A percentile compares a stretch with the other conserved stretches of the same genome.
Evolutionary conservation across 2,113 vertebrate genomes (phyloP).

Genomic region (Merops nubicus): DNA sequence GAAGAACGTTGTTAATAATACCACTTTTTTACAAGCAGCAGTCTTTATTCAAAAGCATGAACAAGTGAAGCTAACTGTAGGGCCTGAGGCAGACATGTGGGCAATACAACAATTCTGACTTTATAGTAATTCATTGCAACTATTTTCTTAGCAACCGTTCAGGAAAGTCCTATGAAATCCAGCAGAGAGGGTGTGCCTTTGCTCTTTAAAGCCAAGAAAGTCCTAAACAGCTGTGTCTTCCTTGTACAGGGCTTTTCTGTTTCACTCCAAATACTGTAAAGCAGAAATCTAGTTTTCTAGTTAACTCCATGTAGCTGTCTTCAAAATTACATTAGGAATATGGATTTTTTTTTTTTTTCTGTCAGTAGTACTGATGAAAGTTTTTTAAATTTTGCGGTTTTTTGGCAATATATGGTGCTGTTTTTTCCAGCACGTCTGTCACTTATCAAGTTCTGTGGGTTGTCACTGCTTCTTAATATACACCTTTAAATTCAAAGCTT

Average conservation of each 20-base stretch:
- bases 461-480: not conserved
- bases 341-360: not conserved
- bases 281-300: not conserved
- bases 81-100: not conserved
- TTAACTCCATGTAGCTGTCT: not conserved
- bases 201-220: not conserved
- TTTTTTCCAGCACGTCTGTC: not conserved
- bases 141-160: not conserved
- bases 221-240: not conserved
- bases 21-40: not conserved
- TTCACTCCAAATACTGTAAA: not conserved
- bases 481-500: not conserved
- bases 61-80: not conserved
- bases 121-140: not conserved
- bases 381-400: not conserved
- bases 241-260: not conserved
- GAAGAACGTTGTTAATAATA: not conserved
- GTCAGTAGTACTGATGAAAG: not conserved
- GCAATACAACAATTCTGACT: not conserved
- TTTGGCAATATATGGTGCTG: not conserved
- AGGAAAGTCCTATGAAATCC: not conserved
- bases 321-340: not conserved
- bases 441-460: not conserved
- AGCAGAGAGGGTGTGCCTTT: not conserved
- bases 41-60: conserved; percentile 11